Conservation (phyloP, 2,797 vertebrate genomes). For the Sparus aurata region DNA sequence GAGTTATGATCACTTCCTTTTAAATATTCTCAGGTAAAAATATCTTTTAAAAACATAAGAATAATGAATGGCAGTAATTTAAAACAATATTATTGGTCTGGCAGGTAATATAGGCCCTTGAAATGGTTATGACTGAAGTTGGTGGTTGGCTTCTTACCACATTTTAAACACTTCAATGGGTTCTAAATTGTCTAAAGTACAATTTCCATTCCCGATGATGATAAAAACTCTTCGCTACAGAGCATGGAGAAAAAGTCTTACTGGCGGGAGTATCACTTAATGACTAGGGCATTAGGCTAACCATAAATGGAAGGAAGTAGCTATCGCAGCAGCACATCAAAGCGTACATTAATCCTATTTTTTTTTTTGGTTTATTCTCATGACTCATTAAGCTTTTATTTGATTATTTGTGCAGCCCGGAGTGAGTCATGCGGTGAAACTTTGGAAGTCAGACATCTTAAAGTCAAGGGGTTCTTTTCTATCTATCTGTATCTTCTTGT, state of each 20-base stretch:
- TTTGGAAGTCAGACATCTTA: background rate
- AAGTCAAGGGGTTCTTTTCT: background rate
- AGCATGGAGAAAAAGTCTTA: background rate
- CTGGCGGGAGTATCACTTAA: slow-evolving; percentile 4
- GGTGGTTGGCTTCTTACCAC: background rate
- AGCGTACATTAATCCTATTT: slow-evolving; percentile 4
- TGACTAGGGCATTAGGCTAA: slow-evolving; percentile 7
- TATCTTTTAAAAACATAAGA: background rate
- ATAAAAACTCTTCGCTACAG: slow-evolving; percentile 1
- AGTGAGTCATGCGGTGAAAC: slow-evolving; percentile 21
- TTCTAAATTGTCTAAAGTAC: background rate
- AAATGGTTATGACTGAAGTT: background rate
- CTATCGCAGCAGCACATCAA: slow-evolving; percentile 34
- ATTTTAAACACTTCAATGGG: slow-evolving; percentile 7
- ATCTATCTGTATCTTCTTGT: no score
- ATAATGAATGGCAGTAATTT: background rate
- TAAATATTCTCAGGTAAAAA: no score
- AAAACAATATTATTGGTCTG: background rate
- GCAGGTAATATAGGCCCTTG: background rate
- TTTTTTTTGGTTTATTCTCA: slow-evolving; percentile 39
- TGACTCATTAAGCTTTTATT: slow-evolving; percentile 17
- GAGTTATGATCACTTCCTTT: no score
- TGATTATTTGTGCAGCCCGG: slow-evolving; percentile 34
- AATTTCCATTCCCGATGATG: slow-evolving; percentile 1
- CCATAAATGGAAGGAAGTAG: slow-evolving; percentile 49